Conservation (phyloP, 1,140 invertebrate species). For the Goniozus legneri region DNA sequence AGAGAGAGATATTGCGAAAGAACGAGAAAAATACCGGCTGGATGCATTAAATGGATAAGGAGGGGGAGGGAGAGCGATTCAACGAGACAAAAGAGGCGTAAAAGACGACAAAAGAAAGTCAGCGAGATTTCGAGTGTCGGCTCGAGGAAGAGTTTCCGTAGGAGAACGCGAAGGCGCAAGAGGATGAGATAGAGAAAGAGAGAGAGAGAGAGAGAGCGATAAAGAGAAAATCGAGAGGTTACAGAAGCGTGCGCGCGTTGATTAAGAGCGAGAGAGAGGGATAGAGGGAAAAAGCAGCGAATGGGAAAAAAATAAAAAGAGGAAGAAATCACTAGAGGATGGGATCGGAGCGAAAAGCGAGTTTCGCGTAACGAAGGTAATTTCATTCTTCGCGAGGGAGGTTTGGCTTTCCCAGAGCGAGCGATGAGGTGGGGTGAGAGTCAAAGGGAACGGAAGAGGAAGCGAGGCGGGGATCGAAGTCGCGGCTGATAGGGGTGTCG, state of each 20-base stretch:
- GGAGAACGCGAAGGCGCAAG: too few relatives aligned
- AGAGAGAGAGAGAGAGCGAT: conserved; percentile 8
- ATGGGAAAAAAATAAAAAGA: conserved; percentile 28
- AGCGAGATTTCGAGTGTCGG: too few relatives aligned
- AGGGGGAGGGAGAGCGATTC: too few relatives aligned
- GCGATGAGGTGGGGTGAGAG: conserved; percentile 7
- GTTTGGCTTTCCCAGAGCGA: conserved; percentile 20
- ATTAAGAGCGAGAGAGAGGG: conserved; percentile 9
- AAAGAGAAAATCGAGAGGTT: conserved; percentile 2
- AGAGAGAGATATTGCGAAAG: too few relatives aligned
- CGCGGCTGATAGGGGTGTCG: conserved; percentile 24
- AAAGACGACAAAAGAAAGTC: too few relatives aligned
- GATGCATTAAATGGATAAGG: too few relatives aligned
- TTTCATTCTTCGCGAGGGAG: conserved; percentile 49
- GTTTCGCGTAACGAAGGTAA: conserved; percentile 55
- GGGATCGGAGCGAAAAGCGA: conserved; percentile 38
- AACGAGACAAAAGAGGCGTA: too few relatives aligned
- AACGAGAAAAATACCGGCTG: too few relatives aligned
- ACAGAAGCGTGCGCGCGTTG: background rate
- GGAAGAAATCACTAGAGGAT: conserved; percentile 27
- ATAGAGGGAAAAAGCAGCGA: conserved; percentile 29
- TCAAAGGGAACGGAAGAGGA: conserved; percentile 21
- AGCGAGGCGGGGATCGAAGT: conserved; percentile 28
- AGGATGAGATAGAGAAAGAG: conserved; percentile 5
- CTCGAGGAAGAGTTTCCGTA: too few relatives aligned